These are phyloP conservation scores for Ditylenchus weischeri DNA, from an alignment of 2,888 invertebrate species.

Conservation along the genomic window DNA sequence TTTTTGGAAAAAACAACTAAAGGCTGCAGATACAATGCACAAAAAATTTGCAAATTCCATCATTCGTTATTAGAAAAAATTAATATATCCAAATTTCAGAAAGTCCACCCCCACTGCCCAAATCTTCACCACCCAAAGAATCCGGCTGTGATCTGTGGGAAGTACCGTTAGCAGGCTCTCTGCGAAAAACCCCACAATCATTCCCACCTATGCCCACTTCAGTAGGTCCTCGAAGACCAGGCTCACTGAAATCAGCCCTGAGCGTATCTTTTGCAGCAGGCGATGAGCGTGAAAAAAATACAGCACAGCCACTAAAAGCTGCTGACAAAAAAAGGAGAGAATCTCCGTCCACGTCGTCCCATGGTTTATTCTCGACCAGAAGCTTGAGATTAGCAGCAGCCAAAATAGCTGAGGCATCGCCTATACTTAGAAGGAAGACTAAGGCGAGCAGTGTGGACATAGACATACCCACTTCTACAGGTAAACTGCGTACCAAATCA, in stretches of 20 bases:
- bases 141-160: slow-evolving; percentile 10
- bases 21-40: too few species aligned
- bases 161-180: neutral
- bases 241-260: slow-evolving; percentile 12
- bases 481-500: too few species aligned
- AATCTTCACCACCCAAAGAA: neutral
- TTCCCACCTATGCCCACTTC: slow-evolving; percentile 22
- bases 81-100: neutral
- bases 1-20: too few species aligned
- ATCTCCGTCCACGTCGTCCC: neutral
- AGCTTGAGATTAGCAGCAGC: slow-evolving; percentile 23
- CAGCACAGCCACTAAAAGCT: too few species aligned
- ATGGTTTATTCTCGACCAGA: slow-evolving; percentile 21
- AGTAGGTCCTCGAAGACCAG: neutral
- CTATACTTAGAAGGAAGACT: slow-evolving; percentile 15
- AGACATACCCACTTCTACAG: neutral
- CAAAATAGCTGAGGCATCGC: slow-evolving; percentile 20
- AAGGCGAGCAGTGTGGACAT: neutral
- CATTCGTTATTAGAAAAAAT: too few species aligned
- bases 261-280: slow-evolving; percentile 21
- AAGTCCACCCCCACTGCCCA: neutral
- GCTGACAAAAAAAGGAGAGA: neutral
- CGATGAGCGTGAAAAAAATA: neutral
- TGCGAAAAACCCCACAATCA: slow-evolving; percentile 25
- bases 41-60: too few species aligned